Evolutionary conservation across 1,140 invertebrate genomes (phyloP).

Genomic region (Micrasema minimum): DNA sequence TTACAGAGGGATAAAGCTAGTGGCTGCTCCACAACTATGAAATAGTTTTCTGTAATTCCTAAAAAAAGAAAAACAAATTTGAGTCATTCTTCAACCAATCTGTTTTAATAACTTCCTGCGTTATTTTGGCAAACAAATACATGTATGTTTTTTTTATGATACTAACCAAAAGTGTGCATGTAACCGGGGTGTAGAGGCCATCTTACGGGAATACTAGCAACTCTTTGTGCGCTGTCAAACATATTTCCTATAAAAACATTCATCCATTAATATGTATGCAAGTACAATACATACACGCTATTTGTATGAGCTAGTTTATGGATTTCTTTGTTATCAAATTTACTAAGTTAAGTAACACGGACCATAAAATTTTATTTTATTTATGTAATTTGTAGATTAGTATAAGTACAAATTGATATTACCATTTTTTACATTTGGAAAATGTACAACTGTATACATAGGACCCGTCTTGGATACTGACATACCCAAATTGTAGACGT

Average conservation of each 20-base stretch:
- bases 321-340: too few relatives aligned
- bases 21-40: slow-evolving; percentile 86
- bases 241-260: slow-evolving; percentile 68
- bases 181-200: slow-evolving; percentile 84
- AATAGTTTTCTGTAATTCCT: slow-evolving; percentile 83
- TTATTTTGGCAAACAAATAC: too few relatives aligned
- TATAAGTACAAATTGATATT: too few relatives aligned
- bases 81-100: too few relatives aligned
- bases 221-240: slow-evolving; percentile 76
- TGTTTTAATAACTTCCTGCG: too few relatives aligned
- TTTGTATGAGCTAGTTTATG: too few relatives aligned
- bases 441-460: slow-evolving; percentile 77
- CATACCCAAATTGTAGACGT: slow-evolving; percentile 83
- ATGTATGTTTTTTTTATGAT: too few relatives aligned
- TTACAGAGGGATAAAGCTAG: slow-evolving; percentile 74
- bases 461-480: slow-evolving; percentile 74
- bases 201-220: slow-evolving; percentile 76
- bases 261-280: too few relatives aligned
- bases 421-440: slow-evolving; percentile 69
- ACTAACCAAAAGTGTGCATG: slow-evolving; percentile 87
- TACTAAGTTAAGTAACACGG: not conserved
- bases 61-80: too few relatives aligned
- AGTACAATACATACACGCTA: too few relatives aligned
- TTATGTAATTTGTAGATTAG: too few relatives aligned
- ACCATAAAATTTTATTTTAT: too few relatives aligned